Percentiles rank a stretch among this genome's conserved stretches.
phyloP scores from a whole-genome alignment of 1,140 invertebrate species.

The Trichonephila clavata region DNA sequence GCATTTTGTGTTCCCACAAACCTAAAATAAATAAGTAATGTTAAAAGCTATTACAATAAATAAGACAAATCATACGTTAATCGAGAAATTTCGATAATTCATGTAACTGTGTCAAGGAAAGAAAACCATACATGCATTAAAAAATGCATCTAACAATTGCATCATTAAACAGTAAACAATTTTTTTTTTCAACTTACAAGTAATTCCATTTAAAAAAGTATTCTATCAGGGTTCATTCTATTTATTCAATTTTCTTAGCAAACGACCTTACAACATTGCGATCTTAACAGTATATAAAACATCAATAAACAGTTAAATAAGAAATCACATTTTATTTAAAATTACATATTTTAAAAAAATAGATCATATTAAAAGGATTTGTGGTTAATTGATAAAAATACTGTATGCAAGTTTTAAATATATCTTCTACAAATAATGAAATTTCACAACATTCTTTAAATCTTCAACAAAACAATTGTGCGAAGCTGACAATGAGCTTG shows the following conservation, averaged over 20 bases:
- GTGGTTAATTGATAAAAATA: not conserved
- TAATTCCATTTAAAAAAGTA: not conserved
- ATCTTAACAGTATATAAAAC: conserved; percentile 1
- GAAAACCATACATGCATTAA: not conserved
- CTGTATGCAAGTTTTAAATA: not conserved
- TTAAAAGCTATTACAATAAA: no score
- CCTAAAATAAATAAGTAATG: not conserved
- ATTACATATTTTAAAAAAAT: conserved; percentile 18
- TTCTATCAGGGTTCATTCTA: not conserved
- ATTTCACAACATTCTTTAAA: conserved; percentile 60
- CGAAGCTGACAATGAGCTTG: conserved; percentile 23
- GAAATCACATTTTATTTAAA: not conserved
- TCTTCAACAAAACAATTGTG: conserved; percentile 58
- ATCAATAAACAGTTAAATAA: not conserved
- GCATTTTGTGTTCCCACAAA: not conserved
- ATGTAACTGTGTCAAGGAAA: conserved; percentile 11
- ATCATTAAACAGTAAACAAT: no score
- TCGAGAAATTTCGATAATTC: not conserved
- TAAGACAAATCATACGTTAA: not conserved
- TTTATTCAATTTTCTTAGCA: not conserved
- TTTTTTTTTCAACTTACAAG: not conserved
- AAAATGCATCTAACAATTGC: no score
- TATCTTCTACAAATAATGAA: conserved; percentile 34
- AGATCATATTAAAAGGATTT: conserved; percentile 22
- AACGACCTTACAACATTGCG: not conserved